Percentiles rank a stretch among this genome's conserved stretches.
phyloP scores from a whole-genome alignment of 2,888 invertebrate species.

The Miltochrista miniata region DNA sequence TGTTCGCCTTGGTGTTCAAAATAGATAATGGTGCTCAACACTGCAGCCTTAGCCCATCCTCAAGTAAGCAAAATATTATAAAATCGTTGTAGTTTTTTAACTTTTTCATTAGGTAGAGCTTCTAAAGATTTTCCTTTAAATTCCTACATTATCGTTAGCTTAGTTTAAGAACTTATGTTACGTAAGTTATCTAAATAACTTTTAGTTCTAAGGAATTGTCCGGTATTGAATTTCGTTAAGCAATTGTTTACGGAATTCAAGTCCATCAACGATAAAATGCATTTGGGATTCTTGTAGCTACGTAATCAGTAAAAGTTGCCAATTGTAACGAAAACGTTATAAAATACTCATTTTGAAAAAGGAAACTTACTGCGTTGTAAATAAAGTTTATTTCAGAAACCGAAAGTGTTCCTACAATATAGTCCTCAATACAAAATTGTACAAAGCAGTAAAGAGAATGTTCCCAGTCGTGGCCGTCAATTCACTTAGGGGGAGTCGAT shows the following conservation, averaged over 20 bases:
- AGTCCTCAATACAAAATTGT: constrained; percentile 30
- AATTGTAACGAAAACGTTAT: background rate
- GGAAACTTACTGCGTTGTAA: background rate
- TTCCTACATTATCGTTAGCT: too few species aligned
- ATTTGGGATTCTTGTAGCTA: background rate
- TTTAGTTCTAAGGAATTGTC: background rate
- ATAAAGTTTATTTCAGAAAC: background rate
- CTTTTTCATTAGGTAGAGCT: too few species aligned
- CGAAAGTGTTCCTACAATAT: constrained; percentile 6
- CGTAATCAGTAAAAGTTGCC: background rate
- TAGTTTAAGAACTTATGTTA: too few species aligned
- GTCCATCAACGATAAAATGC: background rate
- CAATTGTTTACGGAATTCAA: background rate
- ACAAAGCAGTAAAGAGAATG: constrained; percentile 52
- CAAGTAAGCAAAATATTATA: constrained; percentile 3
- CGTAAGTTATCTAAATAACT: too few species aligned
- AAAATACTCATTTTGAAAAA: background rate
- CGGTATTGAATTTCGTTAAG: background rate
- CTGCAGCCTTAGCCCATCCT: background rate
- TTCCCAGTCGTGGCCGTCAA: constrained; percentile 69
- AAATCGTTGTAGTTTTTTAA: too few species aligned
- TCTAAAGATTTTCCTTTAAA: too few species aligned
- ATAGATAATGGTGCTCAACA: background rate
- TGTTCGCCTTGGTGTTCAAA: constrained; percentile 7
- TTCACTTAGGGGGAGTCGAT: constrained; percentile 81